Conservation (phyloP, 2,113 vertebrate species). For the Boleophthalmus pectinirostris region DNA sequence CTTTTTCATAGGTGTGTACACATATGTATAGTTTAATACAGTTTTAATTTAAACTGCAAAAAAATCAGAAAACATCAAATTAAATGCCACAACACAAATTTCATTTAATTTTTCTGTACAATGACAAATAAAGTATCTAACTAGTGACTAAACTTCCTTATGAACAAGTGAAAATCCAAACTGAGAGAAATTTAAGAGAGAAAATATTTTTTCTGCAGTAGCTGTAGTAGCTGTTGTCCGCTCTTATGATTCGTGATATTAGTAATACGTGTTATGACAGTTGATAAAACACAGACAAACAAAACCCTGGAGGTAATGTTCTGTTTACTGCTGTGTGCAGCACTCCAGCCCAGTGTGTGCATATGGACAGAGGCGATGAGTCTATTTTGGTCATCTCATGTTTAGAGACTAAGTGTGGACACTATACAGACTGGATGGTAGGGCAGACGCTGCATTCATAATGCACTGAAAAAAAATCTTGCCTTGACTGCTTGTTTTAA, state of each 20-base stretch:
- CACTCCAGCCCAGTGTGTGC: slow-evolving; percentile 28
- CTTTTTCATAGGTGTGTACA: too few species aligned
- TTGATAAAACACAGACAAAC: slow-evolving; percentile 38
- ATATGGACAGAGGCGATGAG: slow-evolving; percentile 11
- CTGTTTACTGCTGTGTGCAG: slow-evolving; percentile 17
- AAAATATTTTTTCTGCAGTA: background rate
- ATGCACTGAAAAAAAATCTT: background rate
- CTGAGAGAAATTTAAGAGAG: background rate
- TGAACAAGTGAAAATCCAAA: background rate
- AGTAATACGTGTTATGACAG: background rate
- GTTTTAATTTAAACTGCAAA: too few species aligned
- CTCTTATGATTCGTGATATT: background rate
- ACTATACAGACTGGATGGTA: slow-evolving; percentile 38
- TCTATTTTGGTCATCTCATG: slow-evolving; percentile 34
- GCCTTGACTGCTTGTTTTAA: background rate
- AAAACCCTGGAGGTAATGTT: slow-evolving; percentile 19
- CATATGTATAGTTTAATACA: too few species aligned
- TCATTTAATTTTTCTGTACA: too few species aligned
- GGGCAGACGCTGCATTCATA: background rate
- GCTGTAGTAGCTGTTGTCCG: background rate
- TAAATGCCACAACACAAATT: too few species aligned
- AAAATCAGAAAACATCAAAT: too few species aligned
- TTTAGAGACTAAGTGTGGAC: slow-evolving; percentile 24
- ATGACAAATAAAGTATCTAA: too few species aligned
- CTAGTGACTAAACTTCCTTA: too few species aligned